phyloP scores from a whole-genome alignment of 2,113 vertebrate species.

The Podarcis muralis region DNA sequence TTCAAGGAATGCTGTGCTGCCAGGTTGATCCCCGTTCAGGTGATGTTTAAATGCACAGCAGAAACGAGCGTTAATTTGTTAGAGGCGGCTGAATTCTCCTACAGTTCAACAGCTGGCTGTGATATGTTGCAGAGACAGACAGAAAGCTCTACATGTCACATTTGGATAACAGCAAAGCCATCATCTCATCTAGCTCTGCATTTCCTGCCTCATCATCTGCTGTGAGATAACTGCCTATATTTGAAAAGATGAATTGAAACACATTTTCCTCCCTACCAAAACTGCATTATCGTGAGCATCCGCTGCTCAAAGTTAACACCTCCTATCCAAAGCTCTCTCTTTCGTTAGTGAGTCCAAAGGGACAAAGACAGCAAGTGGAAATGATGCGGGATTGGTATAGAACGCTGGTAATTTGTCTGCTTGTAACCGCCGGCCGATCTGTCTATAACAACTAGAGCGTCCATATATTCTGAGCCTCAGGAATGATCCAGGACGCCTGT shows the following conservation, averaged over 20 bases:
- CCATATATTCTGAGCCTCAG: background rate
- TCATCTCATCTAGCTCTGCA: background rate
- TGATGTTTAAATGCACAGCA: background rate
- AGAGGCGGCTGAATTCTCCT: background rate
- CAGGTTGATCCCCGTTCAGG: background rate
- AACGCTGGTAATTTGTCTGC: background rate
- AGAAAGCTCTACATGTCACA: background rate
- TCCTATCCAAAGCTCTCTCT: accelerated
- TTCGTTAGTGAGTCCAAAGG: background rate
- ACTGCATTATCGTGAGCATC: background rate
- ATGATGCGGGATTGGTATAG: background rate
- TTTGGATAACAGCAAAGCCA: background rate
- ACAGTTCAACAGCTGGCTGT: background rate
- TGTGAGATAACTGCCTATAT: background rate
- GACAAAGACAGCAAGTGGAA: background rate
- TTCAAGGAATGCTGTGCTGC: background rate
- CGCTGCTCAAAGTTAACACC: background rate
- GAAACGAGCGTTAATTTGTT: background rate
- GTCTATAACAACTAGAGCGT: background rate
- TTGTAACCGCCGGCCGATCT: background rate
- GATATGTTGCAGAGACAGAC: background rate
- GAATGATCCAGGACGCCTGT: background rate
- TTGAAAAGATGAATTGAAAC: background rate
- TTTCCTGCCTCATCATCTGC: background rate
- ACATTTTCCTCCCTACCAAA: background rate